Evolutionary conservation across 2,113 vertebrate species (phyloP), one percentile per base, ranked within the genome.

Genomic region (Monarcha castaneiventris): DNA sequence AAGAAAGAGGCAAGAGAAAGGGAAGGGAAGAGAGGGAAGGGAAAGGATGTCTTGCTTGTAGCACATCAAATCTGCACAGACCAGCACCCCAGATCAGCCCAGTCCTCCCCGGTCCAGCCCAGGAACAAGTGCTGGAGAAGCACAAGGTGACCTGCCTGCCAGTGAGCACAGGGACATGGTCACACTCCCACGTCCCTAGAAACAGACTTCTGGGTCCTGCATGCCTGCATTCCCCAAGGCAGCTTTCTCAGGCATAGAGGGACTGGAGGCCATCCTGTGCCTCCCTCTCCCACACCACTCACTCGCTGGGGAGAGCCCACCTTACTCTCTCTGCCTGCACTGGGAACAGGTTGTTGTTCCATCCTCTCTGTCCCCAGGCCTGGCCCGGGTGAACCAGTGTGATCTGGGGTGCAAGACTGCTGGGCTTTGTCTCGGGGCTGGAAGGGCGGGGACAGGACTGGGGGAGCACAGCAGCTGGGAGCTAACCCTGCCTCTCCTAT

Each of bases 401-500:
- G 22, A 48, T 51, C 16, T 55, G 30, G 29, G 32, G 21, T 66
- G 19, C 1, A 4, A 61, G 10, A 9, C 18, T 61, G 59, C 23
- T 39, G 7, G 6, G 10, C 30, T 89, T 86, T 69, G 27, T 52
- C 30, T 51, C 30, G 0, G 51, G 56, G 37, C 30, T 39, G 27
- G 11, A 15, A 23, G 39, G 29, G 25, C 17, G 1, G 4, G 62
- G 13, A 8, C 27, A 54, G 62, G 11, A 23, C 35, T 26, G 5
- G 41, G 26, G 23, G 7, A 84, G 8, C 4, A 1, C 10, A 43
- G 80, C 25, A 35, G 26, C 41, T 55, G 20, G 32, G 39, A 41
- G 22, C 63, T 97, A 95, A 95, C 67, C 13, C 48, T 80, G 20
- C 29, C 33, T 95, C 55, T 94, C 43, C 67, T 81, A 52, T 91